These are phyloP conservation scores for Cylloceria caligata DNA, from an alignment of 2,888 invertebrate genomes.

Conservation along the genomic window DNA sequence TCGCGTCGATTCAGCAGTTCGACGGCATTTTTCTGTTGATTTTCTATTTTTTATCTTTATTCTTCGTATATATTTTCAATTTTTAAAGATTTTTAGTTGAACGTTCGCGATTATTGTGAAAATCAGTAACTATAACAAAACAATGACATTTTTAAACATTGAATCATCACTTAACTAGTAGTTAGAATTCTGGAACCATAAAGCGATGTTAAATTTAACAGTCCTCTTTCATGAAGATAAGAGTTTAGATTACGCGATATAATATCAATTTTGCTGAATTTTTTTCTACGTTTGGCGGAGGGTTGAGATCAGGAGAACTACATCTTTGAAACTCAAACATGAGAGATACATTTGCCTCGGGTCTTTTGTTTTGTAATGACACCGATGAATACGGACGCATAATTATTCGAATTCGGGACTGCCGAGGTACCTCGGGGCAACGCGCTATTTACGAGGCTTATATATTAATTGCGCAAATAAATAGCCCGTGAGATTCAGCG, in stretches of 20 bases:
- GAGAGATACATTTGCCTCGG: background rate
- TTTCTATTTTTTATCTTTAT: background rate
- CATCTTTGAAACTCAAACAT: background rate
- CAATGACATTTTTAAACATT: no score
- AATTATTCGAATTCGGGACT: constrained; percentile 80
- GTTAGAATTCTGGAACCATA: no score
- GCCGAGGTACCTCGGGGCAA: constrained; percentile 72
- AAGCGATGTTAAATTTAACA: no score
- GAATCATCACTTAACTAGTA: no score
- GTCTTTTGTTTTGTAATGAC: constrained; percentile 74
- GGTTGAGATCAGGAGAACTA: no score
- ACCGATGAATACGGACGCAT: constrained; percentile 78
- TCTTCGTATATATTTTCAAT: background rate
- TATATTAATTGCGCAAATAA: constrained; percentile 84
- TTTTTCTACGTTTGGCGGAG: no score
- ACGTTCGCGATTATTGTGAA: background rate
- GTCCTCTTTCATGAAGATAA: no score
- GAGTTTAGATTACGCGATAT: no score
- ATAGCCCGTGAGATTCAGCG: constrained; percentile 75
- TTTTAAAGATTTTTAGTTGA: background rate
- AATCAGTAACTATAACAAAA: background rate
- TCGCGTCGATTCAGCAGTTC: background rate
- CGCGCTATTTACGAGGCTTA: constrained; percentile 83
- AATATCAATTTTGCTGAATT: no score
- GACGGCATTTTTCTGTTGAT: no score